Evolutionary conservation across 2,888 invertebrate genomes (phyloP), one percentile per base, ranked within the genome.

Genomic region (Acheta domesticus): DNA sequence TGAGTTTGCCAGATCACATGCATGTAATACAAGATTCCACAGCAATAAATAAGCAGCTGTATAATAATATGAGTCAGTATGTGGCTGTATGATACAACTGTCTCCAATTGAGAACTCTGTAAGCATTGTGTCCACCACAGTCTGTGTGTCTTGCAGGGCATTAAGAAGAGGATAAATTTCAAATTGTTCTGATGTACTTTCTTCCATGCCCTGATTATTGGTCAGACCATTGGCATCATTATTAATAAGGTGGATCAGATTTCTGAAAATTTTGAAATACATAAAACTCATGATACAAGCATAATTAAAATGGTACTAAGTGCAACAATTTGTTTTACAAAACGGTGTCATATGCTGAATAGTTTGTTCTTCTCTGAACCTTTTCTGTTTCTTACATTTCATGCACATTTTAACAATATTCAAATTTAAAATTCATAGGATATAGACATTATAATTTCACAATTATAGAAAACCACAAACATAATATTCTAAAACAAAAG

Each of bases 1-100:
- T 5, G 92, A 90, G 48, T 92, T 89, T 19, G 95, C 92, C 81
- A 90, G 89, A 76, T 89, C 88, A 84, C 93, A 92, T 84, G 93
- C 90, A 78, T 89, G 86, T 81, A 94, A 87, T 76, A 93, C 86
- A 80, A 92, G 89, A 83, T 91, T 91, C 92, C 93, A 94, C 77
- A 92, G 86, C 81, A 96, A 87, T 83, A 96, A 87, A 87, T 93
- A 95, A 74, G 92, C 93, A 75, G 92, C 88, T 19, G 91, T 89
- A 83, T 90, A 89, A 48, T 88, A 87, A 85, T 91, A 89, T 49
- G 89, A 88, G 84, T 91, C 92, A 1, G 91, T 89, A 83, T 87
- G 88, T 12, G 91, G 88, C 84, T 88, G 88, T 80, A 91, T 87
- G 82, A 87, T 87, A 84, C 91, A 92, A 83, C 88, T 89, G 84